Base-by-base conservation (phyloP, 2,113 vertebrate species). In the Cochlearius cochlearius region DNA sequence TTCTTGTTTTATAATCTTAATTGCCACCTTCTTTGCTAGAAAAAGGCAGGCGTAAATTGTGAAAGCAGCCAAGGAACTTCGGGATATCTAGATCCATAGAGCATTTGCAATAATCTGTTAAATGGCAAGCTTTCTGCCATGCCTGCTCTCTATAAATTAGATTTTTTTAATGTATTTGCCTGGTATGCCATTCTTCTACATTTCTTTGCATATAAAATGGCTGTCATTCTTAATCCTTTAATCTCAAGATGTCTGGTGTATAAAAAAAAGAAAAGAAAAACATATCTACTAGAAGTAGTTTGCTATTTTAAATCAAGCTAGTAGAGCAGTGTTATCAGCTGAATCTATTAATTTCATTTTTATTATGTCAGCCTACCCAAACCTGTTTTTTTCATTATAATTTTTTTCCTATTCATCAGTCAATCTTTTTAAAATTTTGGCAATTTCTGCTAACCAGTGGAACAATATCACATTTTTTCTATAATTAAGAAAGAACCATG, bases 331-430 rank as follows among this genome's bases (percentile, higher is more conserved):
- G 7, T 23, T 80, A 55, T 38, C 19, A 91, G 30, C 34, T 59
- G 11, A 69, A 86, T 38, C 13, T 62, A 71, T 50, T 60, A 15
- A 55, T 88, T 71, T 84, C 1, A 11, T 18, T 86, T 88, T 74
- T 81, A 36, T 56, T 67, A 43, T 56, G 15, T 45, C 49, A 78
- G 16, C 4, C 17, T 52, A 39, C 5, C 4, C 10, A 2, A 73
- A 69, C 5, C 26, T 45, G 5, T 0, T 47, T 74, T 58, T 67
- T 32, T 53, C 6, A 8, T 74, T 55, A 16, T 41, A 0, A 9
- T 15, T 50, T 90, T 90, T 45, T 63, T 23, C 11, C 12, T 74
- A 9, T 29, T 59, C 9, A 62, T 58, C 8, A 27, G 29, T 53
- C 15, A 73, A 26, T 41, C 12, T 10, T 62, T 93, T 50, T 10